Conservation (phyloP, 1,140 invertebrate species). For the Drosophila neocordata region DNA sequence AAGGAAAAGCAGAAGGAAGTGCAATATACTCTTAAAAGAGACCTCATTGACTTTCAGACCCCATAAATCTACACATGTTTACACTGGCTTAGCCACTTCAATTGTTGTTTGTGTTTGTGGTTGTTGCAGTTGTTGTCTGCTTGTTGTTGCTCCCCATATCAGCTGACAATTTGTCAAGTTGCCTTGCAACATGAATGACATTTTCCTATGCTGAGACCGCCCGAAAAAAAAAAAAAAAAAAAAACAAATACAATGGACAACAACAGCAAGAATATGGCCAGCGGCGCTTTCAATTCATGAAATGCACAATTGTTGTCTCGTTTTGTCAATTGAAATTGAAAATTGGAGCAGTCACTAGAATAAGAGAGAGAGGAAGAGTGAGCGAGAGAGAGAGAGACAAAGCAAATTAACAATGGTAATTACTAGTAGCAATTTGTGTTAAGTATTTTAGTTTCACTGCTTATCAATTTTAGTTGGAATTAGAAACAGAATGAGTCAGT, state of each 20-base stretch:
- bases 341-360: conserved; percentile 16
- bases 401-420: conserved; percentile 55
- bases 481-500: not conserved
- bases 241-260: conserved; percentile 61
- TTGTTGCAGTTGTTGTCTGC: conserved; percentile 16
- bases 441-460: conserved; percentile 6
- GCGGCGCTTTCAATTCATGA: conserved; percentile 68
- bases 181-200: conserved; percentile 75
- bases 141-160: conserved; percentile 54
- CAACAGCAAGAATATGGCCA: conserved; percentile 16
- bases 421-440: conserved; percentile 46
- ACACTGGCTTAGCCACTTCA: conserved; percentile 58
- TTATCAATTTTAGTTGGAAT: not conserved
- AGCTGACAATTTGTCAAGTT: conserved; percentile 78
- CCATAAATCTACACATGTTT: conserved; percentile 76
- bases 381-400: not conserved
- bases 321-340: conserved; percentile 41
- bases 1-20: conserved; percentile 25
- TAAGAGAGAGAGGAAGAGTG: conserved; percentile 30
- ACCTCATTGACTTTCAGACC: conserved; percentile 27
- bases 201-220: conserved; percentile 50
- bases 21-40: conserved; percentile 29
- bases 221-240: conserved; percentile 33
- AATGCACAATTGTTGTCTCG: conserved; percentile 75
- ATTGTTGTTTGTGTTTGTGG: conserved; percentile 24